These are phyloP conservation scores for Drosophila maculinotata DNA, from an alignment of 2,888 invertebrate genomes.

Conservation along the genomic window DNA sequence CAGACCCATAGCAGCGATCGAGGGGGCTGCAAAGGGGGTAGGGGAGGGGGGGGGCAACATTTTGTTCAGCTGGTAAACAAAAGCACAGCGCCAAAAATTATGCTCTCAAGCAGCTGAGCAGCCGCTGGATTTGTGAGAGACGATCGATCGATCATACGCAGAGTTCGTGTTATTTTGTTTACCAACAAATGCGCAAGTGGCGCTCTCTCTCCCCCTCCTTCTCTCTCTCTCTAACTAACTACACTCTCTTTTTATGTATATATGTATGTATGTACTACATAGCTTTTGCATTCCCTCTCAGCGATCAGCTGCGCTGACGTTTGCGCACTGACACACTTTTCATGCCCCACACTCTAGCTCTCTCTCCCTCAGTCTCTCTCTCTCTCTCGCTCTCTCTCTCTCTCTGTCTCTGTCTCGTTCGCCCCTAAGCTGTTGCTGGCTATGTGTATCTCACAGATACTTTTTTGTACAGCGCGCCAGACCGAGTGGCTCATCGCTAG, in stretches of 20 bases:
- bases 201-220: slow-evolving; percentile 12
- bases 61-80: slow-evolving; percentile 54
- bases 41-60: not conserved
- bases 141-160: slow-evolving; percentile 61
- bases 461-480: slow-evolving; percentile 49
- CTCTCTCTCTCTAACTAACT: slow-evolving; percentile 8
- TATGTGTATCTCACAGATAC: slow-evolving; percentile 55
- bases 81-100: slow-evolving; percentile 65
- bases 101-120: slow-evolving; percentile 76
- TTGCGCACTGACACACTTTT: slow-evolving; percentile 79
- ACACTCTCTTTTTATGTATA: not conserved
- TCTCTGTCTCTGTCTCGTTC: too few species aligned
- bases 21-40: not conserved
- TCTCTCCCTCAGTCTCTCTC: not conserved
- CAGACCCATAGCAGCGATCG: not conserved
- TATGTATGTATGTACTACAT: not conserved
- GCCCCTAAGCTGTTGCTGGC: too few species aligned
- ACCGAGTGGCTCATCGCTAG: slow-evolving; percentile 72
- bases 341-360: not conserved
- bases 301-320: slow-evolving; percentile 79
- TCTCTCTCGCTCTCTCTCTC: slow-evolving; percentile 1
- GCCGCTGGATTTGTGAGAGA: slow-evolving; percentile 23
- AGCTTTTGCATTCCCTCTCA: slow-evolving; percentile 24
- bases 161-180: slow-evolving; percentile 76
- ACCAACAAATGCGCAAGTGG: slow-evolving; percentile 66